Base-by-base conservation (phyloP, 2,113 vertebrate genomes). In the Suricata suricatta region DNA sequence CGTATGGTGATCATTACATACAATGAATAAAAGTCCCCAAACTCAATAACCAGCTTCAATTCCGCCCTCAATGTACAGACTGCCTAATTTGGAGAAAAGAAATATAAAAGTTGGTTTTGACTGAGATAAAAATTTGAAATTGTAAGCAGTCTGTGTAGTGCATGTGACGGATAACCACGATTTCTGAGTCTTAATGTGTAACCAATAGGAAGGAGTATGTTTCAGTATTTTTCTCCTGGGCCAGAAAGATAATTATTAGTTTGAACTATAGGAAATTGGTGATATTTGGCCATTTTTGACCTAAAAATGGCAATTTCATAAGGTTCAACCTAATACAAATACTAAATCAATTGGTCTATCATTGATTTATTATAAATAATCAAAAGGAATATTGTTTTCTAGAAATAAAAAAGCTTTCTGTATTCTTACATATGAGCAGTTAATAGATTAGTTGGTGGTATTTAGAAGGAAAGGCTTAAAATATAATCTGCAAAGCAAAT, bases 1-100 rank as follows among this genome's bases (percentile, higher is more conserved):
- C 52, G 23, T 57, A n/a, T 60, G 33, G 88, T 93, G 52, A 50
- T 95, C 79, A 95, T 92, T 90, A 85, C 54, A 85, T 66, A 77
- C 1, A 33, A 27, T 95, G 95, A 93, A 14, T 63, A 50, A 80
- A 90, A 89, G 35, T 69, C 8, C 14, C 14, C 44, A 16, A 5
- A 19, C 2, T 47, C 19, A 82, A 15, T 16, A 82, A 15, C 21
- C 35, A 60, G 38, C 31, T 77, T 25, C 85, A 79, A 4, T 33
- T 80, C 52, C 95, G 23, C 8, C 44, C 35, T 66, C 31, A 71
- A 81, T 81, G 2, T 57, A 44, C 35, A 71, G 57, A 72, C 88
- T 86, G 17, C 89, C 86, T 96, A 81, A 95, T 97, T 97, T 90
- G 81, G 88, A 96, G 60, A 54, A 81, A 91, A 95, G 50, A 19